Base-by-base conservation (phyloP, 2,888 invertebrate species). In the Drosophila austrosaltans region DNA sequence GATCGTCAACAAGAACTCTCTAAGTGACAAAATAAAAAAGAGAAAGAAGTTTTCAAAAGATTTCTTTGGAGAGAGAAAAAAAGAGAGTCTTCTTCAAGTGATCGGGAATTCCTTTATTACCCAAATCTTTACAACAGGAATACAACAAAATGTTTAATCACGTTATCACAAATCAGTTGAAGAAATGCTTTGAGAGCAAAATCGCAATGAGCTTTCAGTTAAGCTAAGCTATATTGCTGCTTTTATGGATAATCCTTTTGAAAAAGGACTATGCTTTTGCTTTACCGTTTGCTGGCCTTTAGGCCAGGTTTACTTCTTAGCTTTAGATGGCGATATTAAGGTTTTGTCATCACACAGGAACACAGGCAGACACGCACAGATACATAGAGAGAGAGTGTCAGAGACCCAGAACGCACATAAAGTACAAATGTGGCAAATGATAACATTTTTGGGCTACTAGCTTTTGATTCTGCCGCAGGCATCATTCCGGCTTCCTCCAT, bases 351-450 rank as follows among this genome's bases (percentile, higher is more conserved):
- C 53, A 32, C 54, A 53, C 16, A 32, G 36, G 10, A 63, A 44
- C 44, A 48, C 25, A 53, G 53, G 16, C 32, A n/a, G 57, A 40
- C 22, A 42, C 62, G 40, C 8, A 28, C 62, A 57, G 32, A 42
- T 25, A 30, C 42, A 69, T 42, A 66, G 48, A 32, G 59, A 57
- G n/a, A 40, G 10, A 36, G 36, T 6, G 2, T 1, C 10, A 12
- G 10, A 12, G 39, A 2, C 20, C 16, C 10, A 22, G 22, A 7
- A 48, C 22, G 48, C 63, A 66, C 60, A 75, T 72, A 71, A 75
- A 73, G 67, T 82, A 74, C 79, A 82, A 82, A 83, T 81, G 86
- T 81, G 73, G 71, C 76, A 81, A 79, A 82, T 86, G 86, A 86
- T 82, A 86, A 76, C 67, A 78, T 74, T 83, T 82, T 69, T 63